phyloP scores from a whole-genome alignment of 1,140 invertebrate genomes.

The Monomorium pharaonis region DNA sequence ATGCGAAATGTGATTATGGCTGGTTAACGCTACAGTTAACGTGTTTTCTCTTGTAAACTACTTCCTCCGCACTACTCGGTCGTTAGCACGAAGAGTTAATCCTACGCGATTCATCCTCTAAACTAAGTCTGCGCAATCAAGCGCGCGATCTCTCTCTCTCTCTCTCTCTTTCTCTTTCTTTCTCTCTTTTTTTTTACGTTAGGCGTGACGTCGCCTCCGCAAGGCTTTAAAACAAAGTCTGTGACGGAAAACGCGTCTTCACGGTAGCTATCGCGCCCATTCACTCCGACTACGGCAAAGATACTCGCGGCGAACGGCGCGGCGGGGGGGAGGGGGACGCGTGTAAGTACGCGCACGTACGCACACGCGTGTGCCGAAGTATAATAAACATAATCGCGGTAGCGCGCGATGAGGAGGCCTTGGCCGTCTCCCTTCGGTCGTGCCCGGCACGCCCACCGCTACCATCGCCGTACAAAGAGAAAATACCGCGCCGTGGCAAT shows the following conservation, averaged over 20 bases:
- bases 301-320: slow-evolving; percentile 32
- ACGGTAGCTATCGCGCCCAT: slow-evolving; percentile 36
- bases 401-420: slow-evolving; percentile 80
- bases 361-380: slow-evolving; percentile 64
- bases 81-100: slow-evolving; percentile 13
- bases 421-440: slow-evolving; percentile 81
- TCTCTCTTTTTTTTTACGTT: background rate
- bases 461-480: slow-evolving; percentile 80
- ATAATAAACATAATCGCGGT: slow-evolving; percentile 82
- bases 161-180: too few relatives aligned
- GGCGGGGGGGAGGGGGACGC: slow-evolving; percentile 20
- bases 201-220: slow-evolving; percentile 5
- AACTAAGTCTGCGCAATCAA: background rate
- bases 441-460: slow-evolving; percentile 81
- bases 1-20: background rate
- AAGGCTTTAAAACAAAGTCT: slow-evolving; percentile 6
- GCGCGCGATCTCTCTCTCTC: background rate
- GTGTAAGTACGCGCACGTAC: slow-evolving; percentile 53
- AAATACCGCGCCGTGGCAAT: slow-evolving; percentile 80
- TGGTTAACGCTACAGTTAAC: slow-evolving; percentile 14
- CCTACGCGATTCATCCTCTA: slow-evolving; percentile 19
- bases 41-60: background rate
- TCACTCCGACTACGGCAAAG: background rate
- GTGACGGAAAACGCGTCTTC: slow-evolving; percentile 10
- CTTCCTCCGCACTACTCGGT: slow-evolving; percentile 10